Conservation (phyloP, 2,888 invertebrate species). For the Athalia rosae region DNA sequence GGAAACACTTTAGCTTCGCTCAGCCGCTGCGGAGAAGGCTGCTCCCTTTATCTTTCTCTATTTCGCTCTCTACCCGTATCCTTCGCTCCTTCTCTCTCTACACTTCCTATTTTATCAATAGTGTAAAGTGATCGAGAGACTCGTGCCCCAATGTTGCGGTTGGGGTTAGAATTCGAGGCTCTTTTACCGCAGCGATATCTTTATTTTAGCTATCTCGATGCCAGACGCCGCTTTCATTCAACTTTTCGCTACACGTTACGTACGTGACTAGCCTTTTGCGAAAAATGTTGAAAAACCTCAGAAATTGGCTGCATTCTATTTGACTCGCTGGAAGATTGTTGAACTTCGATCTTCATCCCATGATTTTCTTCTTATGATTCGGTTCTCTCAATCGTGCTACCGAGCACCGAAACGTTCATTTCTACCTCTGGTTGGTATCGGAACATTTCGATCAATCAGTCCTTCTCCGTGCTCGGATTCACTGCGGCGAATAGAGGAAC, state of each 20-base stretch:
- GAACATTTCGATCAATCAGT: neutral
- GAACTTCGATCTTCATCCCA: too few species aligned
- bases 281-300: too few species aligned
- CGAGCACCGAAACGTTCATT: too few species aligned
- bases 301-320: too few species aligned
- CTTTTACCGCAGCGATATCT: conserved; percentile 1
- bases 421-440: too few species aligned
- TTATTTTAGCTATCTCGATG: neutral
- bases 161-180: neutral
- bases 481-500: too few species aligned
- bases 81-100: neutral
- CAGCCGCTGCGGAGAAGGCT: conserved; percentile 18
- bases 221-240: too few species aligned
- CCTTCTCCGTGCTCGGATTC: neutral
- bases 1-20: conserved; percentile 32
- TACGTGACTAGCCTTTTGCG: too few species aligned
- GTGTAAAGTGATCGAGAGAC: conserved; percentile 35
- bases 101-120: conserved; percentile 29
- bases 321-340: too few species aligned
- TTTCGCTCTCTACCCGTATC: neutral
- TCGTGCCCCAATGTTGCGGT: conserved; percentile 14
- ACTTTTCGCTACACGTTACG: too few species aligned
- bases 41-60: neutral
- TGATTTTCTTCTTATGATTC: too few species aligned
- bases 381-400: too few species aligned